Percentiles rank a stretch among this genome's conserved stretches.
phyloP scores from a whole-genome alignment of 2,797 vertebrate species.

The Rhyacichthys aspro region DNA sequence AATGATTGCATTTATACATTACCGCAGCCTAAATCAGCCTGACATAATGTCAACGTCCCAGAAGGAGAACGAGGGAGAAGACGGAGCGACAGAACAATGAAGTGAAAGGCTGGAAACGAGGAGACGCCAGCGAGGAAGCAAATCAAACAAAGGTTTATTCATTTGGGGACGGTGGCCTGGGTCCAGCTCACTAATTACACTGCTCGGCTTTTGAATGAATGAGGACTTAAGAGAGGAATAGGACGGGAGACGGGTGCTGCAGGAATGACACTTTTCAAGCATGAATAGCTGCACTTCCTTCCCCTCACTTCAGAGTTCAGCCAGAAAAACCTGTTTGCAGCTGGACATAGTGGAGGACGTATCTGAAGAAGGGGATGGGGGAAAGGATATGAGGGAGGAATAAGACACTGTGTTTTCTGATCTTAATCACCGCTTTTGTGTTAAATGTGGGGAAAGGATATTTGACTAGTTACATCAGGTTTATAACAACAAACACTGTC shows the following conservation, averaged over 20 bases:
- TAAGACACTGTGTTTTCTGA: not conserved
- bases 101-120: constrained; percentile 36
- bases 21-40: constrained; percentile 40
- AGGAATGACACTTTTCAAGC: constrained; percentile 23
- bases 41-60: constrained; percentile 27
- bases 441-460: not conserved
- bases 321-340: constrained; percentile 45
- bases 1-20: constrained; percentile 31
- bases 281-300: constrained; percentile 38
- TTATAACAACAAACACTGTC: not conserved
- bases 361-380: not conserved
- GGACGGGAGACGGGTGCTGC: constrained; percentile 20
- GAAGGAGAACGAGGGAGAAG: constrained; percentile 26
- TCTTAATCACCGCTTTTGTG: constrained; percentile 4
- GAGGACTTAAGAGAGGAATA: constrained; percentile 30
- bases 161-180: constrained; percentile 50
- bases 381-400: constrained; percentile 8
- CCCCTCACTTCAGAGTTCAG: constrained; percentile 6
- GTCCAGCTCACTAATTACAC: constrained; percentile 56
- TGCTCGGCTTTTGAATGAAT: constrained; percentile 41
- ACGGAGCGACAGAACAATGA: constrained; percentile 32
- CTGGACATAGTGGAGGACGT: constrained; percentile 12
- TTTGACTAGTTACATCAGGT: not conserved
- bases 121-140: constrained; percentile 34
- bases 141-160: constrained; percentile 63